phyloP scores from a whole-genome alignment of 2,888 invertebrate species.

The Amphimallon solstitiale region DNA sequence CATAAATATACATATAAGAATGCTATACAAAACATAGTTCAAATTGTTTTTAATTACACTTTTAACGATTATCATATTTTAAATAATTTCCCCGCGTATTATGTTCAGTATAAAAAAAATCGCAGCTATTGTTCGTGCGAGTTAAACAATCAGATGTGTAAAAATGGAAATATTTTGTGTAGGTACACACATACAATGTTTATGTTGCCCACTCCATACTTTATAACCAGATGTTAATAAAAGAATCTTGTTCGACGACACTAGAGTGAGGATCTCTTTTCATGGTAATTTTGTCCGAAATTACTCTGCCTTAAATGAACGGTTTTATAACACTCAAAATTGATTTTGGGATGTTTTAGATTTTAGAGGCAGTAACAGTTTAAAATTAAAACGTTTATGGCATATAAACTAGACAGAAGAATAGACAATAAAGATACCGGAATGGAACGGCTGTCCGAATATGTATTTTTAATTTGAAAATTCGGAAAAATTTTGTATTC shows the following conservation, averaged over 20 bases:
- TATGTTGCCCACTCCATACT: slow-evolving; percentile 32
- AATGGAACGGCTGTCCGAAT: background rate
- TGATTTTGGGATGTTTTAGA: slow-evolving; percentile 25
- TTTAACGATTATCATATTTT: too few relatives aligned
- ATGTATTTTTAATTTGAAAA: slow-evolving; percentile 14
- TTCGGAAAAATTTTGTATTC: background rate
- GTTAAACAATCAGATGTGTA: too few relatives aligned
- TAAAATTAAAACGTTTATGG: slow-evolving; percentile 28
- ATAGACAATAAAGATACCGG: slow-evolving; percentile 8
- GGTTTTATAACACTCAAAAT: background rate
- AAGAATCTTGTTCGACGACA: too few relatives aligned
- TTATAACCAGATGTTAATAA: slow-evolving; percentile 29
- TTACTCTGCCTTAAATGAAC: too few relatives aligned
- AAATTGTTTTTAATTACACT: too few relatives aligned
- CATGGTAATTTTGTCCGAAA: too few relatives aligned
- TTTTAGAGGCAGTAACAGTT: slow-evolving; percentile 22
- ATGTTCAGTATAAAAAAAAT: too few relatives aligned
- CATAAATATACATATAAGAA: too few relatives aligned
- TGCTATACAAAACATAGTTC: too few relatives aligned
- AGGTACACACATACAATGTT: slow-evolving; percentile 16
- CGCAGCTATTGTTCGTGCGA: too few relatives aligned
- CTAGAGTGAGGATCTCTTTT: too few relatives aligned
- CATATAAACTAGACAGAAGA: slow-evolving; percentile 14
- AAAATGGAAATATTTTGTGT: slow-evolving; percentile 27
- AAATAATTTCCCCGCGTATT: too few relatives aligned